Evolutionary conservation across 2,888 invertebrate genomes (phyloP).

Genomic region (Petrophora chlorosata): DNA sequence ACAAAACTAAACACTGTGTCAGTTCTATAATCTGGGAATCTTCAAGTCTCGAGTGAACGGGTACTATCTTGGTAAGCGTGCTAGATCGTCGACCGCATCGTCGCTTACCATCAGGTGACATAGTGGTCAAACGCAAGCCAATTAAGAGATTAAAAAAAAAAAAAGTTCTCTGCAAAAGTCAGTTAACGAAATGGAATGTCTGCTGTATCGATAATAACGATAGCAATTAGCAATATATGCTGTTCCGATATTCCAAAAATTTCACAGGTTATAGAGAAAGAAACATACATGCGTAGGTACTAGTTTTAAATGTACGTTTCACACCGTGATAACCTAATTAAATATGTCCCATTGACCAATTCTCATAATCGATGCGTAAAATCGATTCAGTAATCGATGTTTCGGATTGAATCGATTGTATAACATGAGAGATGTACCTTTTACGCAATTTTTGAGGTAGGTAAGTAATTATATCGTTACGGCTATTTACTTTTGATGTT

Average conservation of each 20-base stretch:
- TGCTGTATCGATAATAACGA: constrained; percentile 1
- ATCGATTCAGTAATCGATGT: constrained; percentile 26
- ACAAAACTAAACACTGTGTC: no score
- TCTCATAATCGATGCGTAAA: constrained; percentile 18
- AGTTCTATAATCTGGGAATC: no score
- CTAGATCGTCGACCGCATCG: no score
- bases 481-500: constrained; percentile 21
- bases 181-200: background rate
- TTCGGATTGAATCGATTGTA: constrained; percentile 20
- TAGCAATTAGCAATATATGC: constrained; percentile 3
- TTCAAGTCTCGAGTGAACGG: no score
- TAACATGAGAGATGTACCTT: constrained; percentile 25
- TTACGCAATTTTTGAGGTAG: constrained; percentile 25
- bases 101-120: no score
- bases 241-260: background rate
- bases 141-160: no score
- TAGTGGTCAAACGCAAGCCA: no score
- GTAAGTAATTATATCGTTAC: constrained; percentile 31
- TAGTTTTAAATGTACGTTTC: background rate
- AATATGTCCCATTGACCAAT: constrained; percentile 13
- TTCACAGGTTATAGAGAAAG: constrained; percentile 15
- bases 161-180: no score
- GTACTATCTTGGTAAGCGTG: no score
- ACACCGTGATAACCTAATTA: constrained; percentile 1
- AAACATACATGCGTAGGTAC: background rate